A percentile compares a stretch with the other conserved stretches of the same genome.
These are phyloP conservation scores for Epiblema foenella DNA, from an alignment of 2,888 invertebrate species.

Conservation along the genomic window DNA sequence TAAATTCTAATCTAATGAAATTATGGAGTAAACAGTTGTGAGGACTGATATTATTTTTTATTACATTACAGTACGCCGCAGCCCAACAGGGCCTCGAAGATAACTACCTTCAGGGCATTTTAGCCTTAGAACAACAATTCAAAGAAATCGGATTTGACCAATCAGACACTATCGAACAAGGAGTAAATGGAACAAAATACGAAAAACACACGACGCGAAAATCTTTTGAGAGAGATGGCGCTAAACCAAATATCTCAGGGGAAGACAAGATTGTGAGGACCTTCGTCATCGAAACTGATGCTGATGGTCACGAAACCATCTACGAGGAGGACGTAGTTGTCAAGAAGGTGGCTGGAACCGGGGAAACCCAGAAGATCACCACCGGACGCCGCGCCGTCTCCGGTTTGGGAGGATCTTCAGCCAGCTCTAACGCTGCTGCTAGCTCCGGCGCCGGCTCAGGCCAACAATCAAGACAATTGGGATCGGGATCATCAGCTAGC, in stretches of 20 bases:
- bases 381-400: conserved; percentile 29
- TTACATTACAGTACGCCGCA: conserved; percentile 58
- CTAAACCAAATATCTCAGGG: conserved; percentile 46
- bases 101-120: conserved; percentile 1
- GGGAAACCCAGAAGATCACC: background rate
- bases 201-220: conserved; percentile 54
- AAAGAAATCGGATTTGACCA: conserved; percentile 51
- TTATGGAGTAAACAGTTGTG: background rate
- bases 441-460: conserved; percentile 3
- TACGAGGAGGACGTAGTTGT: conserved; percentile 66
- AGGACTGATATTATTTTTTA: background rate
- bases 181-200: conserved; percentile 51
- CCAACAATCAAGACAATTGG: background rate
- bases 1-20: no score
- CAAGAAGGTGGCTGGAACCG: conserved; percentile 50
- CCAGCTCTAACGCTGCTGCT: conserved; percentile 1
- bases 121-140: conserved; percentile 47
- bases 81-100: conserved; percentile 53
- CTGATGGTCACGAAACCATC: conserved; percentile 58
- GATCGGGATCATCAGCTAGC: conserved; percentile 7
- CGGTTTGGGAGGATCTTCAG: conserved; percentile 28
- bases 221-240: conserved; percentile 51
- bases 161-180: conserved; percentile 51
- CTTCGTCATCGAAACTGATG: conserved; percentile 57
- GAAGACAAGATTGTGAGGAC: conserved; percentile 56